Base-by-base conservation (phyloP, 1,140 invertebrate species). In the Polypedilum vanderplanki region DNA sequence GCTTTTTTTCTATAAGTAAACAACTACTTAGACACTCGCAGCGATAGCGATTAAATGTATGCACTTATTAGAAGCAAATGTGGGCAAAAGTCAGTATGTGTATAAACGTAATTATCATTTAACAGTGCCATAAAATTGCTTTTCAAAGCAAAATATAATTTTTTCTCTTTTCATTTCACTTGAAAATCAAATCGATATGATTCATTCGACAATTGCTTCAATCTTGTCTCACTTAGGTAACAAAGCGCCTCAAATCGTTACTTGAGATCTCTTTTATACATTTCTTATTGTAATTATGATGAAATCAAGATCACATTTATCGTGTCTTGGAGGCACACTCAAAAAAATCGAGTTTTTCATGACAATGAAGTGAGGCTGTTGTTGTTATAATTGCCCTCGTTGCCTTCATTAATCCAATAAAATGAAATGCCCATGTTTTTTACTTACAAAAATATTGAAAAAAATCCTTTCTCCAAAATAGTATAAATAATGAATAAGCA, bases 81-180 rank as follows among this genome's bases (percentile, higher is more conserved):
- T 20, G 20, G 9, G 17, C 9, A n/a, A 70, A n/a, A n/a, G n/a
- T n/a, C n/a, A n/a, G n/a, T n/a, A n/a, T n/a, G n/a, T n/a, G n/a
- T 20, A 7, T 22, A 70, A n/a, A 57, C 65, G 65, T 22, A 70
- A 70, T 70, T 70, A 70, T 70, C 65, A 70, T 70, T 70, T 20
- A 70, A 70, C 65, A 70, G 65, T 18, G 9, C 65, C n/a, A 57
- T n/a, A 57, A 57, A 57, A 57, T 57, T 57, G 46, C 46, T 57
- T 57, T 57, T 57, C 12, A 57, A 57, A 57, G 46, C 46, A 57
- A 12, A 57, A 57, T n/a, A 1, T 15, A n/a, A 12, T 12, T 57
- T 57, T 15, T 57, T 33, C 24, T 15, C 2, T 3, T 46, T 57
- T 33, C 24, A 33, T 33, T 57, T 57, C 8, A 57, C 12, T 57